Conservation (phyloP, 2,797 vertebrate species). For the Uromys caudimaculatus region DNA sequence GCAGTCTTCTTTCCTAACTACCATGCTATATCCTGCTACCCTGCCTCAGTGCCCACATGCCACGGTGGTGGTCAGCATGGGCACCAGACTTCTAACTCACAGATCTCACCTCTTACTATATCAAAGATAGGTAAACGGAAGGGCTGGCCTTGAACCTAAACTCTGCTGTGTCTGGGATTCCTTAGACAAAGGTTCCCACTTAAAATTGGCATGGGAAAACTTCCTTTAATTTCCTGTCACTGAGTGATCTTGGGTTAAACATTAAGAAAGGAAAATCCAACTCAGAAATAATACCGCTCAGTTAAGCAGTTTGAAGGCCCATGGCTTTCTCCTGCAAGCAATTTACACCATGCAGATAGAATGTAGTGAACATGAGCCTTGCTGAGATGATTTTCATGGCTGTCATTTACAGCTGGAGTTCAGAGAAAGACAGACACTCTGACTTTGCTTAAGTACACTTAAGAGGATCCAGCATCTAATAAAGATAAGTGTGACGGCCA, state of each 20-base stretch:
- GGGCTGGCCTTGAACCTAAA: neutral
- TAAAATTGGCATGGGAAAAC: neutral
- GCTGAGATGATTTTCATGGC: neutral
- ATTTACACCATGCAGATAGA: constrained; percentile 37
- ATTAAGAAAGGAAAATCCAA: constrained; percentile 53
- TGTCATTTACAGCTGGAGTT: neutral
- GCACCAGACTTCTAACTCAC: neutral
- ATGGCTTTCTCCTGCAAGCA: constrained; percentile 32
- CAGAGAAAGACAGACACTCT: neutral
- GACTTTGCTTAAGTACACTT: neutral
- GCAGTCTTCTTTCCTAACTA: neutral
- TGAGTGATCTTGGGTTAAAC: constrained; percentile 58
- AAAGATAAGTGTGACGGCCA: neutral
- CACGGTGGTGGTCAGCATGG: neutral
- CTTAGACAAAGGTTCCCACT: neutral
- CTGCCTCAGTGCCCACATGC: fast-evolving
- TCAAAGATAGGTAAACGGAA: neutral
- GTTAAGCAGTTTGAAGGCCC: constrained; percentile 36
- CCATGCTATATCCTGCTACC: fast-evolving
- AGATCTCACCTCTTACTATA: fast-evolving
- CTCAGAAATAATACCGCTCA: constrained; percentile 39
- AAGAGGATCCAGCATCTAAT: neutral
- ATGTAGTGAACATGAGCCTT: neutral
- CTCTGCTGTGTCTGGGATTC: neutral
- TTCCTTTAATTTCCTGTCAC: constrained; percentile 60